phyloP scores from a whole-genome alignment of 2,888 invertebrate genomes.

The Phortica magna region DNA sequence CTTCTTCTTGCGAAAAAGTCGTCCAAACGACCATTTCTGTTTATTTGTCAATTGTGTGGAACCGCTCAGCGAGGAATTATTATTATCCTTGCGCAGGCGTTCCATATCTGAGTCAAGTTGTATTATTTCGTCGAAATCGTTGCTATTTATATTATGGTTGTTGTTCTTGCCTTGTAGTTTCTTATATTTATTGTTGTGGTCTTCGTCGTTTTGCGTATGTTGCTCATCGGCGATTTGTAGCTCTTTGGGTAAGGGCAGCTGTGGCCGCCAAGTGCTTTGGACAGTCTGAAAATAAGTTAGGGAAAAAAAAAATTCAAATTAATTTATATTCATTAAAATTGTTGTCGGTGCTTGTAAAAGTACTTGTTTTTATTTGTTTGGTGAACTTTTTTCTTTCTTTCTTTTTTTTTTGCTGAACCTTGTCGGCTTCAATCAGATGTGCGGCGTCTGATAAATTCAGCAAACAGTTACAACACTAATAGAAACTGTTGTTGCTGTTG shows the following conservation, averaged over 20 bases:
- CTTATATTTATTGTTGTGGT: conserved; percentile 48
- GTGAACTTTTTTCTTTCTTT: conserved; percentile 15
- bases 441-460: conserved; percentile 6
- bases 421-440: conserved; percentile 35
- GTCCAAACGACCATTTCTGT: conserved; percentile 88
- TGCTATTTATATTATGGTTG: conserved; percentile 33
- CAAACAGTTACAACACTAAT: background rate
- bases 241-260: conserved; percentile 77
- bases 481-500: conserved; percentile 36
- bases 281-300: conserved; percentile 72
- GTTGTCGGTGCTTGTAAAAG: conserved; percentile 23
- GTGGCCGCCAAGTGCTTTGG: conserved; percentile 78
- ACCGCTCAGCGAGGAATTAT: conserved; percentile 46
- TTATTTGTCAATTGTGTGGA: conserved; percentile 74
- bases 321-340: background rate
- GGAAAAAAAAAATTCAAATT: conserved; percentile 9
- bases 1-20: conserved; percentile 87
- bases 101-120: conserved; percentile 53
- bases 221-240: conserved; percentile 66
- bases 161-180: conserved; percentile 21
- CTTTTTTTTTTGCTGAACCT: conserved; percentile 57
- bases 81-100: conserved; percentile 51
- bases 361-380: background rate
- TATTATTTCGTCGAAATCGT: conserved; percentile 38
- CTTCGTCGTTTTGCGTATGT: conserved; percentile 52